Evolutionary conservation across 1,140 invertebrate species (phyloP), one percentile per base, ranked within the genome.

Genomic region (Archivesica marissinica): DNA sequence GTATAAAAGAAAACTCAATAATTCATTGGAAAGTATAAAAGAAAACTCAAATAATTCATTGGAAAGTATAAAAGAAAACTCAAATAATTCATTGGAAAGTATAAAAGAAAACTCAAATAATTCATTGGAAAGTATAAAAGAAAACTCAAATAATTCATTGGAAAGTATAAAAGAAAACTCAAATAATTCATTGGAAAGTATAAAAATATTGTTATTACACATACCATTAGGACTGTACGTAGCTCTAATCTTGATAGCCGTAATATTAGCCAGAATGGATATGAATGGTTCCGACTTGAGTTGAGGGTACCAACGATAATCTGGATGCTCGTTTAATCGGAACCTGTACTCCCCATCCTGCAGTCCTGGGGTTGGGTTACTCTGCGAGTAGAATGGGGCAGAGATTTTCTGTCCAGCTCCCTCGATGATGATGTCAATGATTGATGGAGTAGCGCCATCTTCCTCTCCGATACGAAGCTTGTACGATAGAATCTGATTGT

Each of bases 401-500:
- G 97, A 96, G 59, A 99, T 96, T 61, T 95, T 96, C 70, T 92
- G 91, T 0, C 96, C 96, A 28, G 96, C 96, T 7, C 94, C 94
- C 95, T 99, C 98, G 0, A 99, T 91, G 50, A 99, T 96, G 25
- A 99, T 95, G 94, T 99, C 98, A 1, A 96, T 95, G 2, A 96
- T 95, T 0, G 96, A 96, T 33, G 96, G 96, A 30, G 94, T 94
- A 0, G 96, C 95, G 2, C 96, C 95, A 2, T 96, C 95, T 13
- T 91, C 90, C 35, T 92, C 97, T 1, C 96, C 97, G 23, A 98
- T 96, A 83, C 97, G 95, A n/a, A 99, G 94, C 30, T 96, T 97
- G 91, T 99, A 99, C 41, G 96, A 96, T n/a, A 99, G 92, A 81
- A 97, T 95, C 89, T 99, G 98, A 94, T 99, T 99, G 93, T 99